A percentile compares a stretch with the other conserved stretches of the same genome.
phyloP scores from a whole-genome alignment of 2,797 vertebrate genomes.

The Thalassophryne amazonica region DNA sequence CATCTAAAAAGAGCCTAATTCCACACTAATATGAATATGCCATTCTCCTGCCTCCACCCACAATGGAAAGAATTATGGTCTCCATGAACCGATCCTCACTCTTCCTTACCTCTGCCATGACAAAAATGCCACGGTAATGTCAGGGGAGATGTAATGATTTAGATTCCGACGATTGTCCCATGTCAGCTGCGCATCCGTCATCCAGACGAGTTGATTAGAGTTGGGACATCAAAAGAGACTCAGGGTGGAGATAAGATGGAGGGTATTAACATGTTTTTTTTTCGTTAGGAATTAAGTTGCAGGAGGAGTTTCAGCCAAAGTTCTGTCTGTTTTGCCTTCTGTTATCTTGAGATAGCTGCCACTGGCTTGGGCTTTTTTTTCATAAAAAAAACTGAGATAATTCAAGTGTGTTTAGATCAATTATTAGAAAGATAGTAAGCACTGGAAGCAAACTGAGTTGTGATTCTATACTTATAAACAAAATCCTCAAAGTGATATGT shows the following conservation, averaged over 20 bases:
- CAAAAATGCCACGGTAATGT: conserved; percentile 87
- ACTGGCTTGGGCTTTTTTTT: conserved; percentile 52
- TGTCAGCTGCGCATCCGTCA: conserved; percentile 66
- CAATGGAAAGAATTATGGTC: conserved; percentile 62
- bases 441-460: conserved; percentile 34
- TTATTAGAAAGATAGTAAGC: conserved; percentile 53
- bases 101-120: conserved; percentile 69
- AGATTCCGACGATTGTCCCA: conserved; percentile 75
- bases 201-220: conserved; percentile 74
- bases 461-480: too few relatives aligned
- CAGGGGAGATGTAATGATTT: conserved; percentile 81
- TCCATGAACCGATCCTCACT: conserved; percentile 67
- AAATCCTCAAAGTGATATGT: too few relatives aligned
- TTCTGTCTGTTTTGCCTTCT: conserved; percentile 52
- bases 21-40: conserved; percentile 80
- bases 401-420: conserved; percentile 58
- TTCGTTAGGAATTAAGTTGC: conserved; percentile 56
- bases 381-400: conserved; percentile 59
- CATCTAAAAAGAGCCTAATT: conserved; percentile 72
- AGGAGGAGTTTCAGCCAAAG: conserved; percentile 61
- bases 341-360: conserved; percentile 63
- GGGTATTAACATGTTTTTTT: conserved; percentile 45
- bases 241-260: conserved; percentile 65
- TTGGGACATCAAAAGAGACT: conserved; percentile 75
- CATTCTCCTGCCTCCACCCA: conserved; percentile 28